These are phyloP conservation scores for Dreissena polymorpha DNA, from an alignment of 1,140 invertebrate species.

Conservation along the genomic window DNA sequence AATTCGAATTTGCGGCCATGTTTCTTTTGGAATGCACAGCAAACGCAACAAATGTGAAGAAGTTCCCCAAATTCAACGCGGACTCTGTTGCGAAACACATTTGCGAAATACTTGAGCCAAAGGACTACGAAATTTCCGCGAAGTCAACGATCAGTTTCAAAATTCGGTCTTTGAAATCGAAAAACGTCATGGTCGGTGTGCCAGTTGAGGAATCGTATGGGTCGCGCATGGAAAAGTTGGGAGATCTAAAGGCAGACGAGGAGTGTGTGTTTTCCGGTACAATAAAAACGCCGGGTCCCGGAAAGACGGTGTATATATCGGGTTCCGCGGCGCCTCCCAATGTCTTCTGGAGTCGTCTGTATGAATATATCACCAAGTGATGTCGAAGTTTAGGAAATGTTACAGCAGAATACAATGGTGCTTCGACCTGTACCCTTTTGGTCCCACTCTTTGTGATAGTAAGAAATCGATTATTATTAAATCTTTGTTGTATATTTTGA, in stretches of 20 bases:
- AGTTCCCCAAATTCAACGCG: slow-evolving; percentile 51
- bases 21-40: slow-evolving; percentile 47
- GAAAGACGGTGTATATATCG: slow-evolving; percentile 32
- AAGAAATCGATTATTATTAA: too few relatives aligned
- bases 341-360: slow-evolving; percentile 51
- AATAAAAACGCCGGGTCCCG: slow-evolving; percentile 37
- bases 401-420: neutral
- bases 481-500: too few relatives aligned
- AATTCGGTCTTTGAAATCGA: slow-evolving; percentile 14
- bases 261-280: slow-evolving; percentile 19
- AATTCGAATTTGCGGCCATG: slow-evolving; percentile 47
- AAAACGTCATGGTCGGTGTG: slow-evolving; percentile 42
- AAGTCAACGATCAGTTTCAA: slow-evolving; percentile 29
- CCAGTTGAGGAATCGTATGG: slow-evolving; percentile 43
- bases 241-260: slow-evolving; percentile 38
- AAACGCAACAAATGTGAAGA: neutral
- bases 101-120: slow-evolving; percentile 36
- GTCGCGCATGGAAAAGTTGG: slow-evolving; percentile 29
- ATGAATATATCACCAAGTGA: slow-evolving; percentile 34
- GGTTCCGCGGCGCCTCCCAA: slow-evolving; percentile 51
- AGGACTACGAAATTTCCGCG: slow-evolving; percentile 39
- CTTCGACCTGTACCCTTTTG: too few relatives aligned
- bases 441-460: too few relatives aligned
- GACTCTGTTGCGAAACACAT: slow-evolving; percentile 41
- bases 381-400: too few relatives aligned